Conservation (phyloP, 2,888 invertebrate species). For the Eilema caniola region DNA sequence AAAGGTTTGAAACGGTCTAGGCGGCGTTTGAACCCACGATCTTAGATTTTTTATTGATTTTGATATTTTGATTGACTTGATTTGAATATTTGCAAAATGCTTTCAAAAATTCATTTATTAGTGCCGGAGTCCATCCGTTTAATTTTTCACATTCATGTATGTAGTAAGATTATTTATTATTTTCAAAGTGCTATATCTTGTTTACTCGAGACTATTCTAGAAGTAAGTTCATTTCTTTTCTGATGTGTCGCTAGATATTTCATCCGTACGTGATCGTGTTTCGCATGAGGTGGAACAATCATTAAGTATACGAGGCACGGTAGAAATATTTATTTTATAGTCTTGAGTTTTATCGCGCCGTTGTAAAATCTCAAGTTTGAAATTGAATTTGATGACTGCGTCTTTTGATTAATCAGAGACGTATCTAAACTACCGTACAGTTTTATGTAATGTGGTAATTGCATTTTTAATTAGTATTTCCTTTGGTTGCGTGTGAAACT, state of each 20-base stretch:
- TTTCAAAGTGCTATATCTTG: conserved; percentile 44
- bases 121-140: no score
- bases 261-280: conserved; percentile 66
- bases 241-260: conserved; percentile 60
- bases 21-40: no score
- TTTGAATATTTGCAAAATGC: no score
- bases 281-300: conserved; percentile 52
- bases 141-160: neutral
- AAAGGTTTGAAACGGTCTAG: no score
- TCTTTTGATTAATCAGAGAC: conserved; percentile 17
- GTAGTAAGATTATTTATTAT: neutral
- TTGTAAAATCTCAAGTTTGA: conserved; percentile 19
- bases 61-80: no score
- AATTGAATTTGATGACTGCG: conserved; percentile 24
- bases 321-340: conserved; percentile 33
- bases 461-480: conserved; percentile 23
- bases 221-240: conserved; percentile 54
- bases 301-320: conserved; percentile 33
- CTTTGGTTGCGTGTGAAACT: neutral
- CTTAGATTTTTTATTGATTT: no score
- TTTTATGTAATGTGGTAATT: conserved; percentile 18
- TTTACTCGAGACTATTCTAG: conserved; percentile 56
- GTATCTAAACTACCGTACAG: conserved; percentile 8
- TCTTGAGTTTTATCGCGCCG: conserved; percentile 22
- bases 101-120: no score